Evolutionary conservation across 2,888 invertebrate genomes (phyloP).

Genomic region (Heliconius cydno): DNA sequence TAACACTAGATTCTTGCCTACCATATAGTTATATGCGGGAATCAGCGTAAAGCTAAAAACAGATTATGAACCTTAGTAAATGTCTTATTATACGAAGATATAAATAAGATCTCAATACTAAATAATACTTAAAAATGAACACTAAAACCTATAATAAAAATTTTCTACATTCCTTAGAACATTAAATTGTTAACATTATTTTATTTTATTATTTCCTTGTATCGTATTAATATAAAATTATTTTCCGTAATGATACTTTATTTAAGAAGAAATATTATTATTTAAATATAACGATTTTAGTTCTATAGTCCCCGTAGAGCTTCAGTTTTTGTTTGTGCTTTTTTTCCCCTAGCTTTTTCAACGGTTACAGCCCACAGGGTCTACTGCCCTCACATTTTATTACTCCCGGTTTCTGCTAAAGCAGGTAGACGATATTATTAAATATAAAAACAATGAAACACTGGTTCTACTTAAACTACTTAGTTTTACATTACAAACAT

Average conservation of each 20-base stretch:
- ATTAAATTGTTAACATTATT: not conserved
- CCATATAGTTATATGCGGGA: not conserved
- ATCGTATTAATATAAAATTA: not conserved
- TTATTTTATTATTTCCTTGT: not conserved
- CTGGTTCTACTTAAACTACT: not conserved
- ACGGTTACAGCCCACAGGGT: not conserved
- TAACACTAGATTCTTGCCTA: no score
- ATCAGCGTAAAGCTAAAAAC: no score
- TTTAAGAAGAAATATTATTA: not conserved
- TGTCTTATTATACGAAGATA: not conserved
- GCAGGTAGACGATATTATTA: slow-evolving; percentile 12
- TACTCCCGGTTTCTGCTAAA: slow-evolving; percentile 10
- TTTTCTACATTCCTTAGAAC: not conserved
- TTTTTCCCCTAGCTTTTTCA: not conserved
- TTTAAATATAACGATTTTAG: not conserved
- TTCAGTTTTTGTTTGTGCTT: not conserved
- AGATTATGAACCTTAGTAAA: not conserved
- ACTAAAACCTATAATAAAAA: no score
- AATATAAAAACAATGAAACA: not conserved
- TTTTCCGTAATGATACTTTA: not conserved
- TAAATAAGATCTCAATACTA: not conserved
- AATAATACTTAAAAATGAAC: no score
- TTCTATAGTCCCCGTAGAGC: not conserved
- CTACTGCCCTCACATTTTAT: not conserved
- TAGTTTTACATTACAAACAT: not conserved